These are phyloP conservation scores for Mamestra brassicae DNA, from an alignment of 2,888 invertebrate genomes.

Conservation along the genomic window DNA sequence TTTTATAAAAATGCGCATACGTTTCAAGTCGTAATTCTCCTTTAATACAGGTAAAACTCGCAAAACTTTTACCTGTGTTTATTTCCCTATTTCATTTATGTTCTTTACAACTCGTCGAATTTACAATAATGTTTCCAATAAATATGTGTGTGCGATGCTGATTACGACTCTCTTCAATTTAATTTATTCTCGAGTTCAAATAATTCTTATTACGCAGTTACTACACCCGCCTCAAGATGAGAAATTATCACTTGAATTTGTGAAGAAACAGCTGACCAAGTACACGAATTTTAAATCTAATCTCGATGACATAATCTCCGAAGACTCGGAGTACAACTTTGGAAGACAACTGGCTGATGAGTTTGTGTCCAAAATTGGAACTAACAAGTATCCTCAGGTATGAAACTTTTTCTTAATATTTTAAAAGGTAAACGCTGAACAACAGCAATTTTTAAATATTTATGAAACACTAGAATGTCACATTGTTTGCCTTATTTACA, in stretches of 20 bases:
- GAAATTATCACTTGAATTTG: slow-evolving; percentile 91
- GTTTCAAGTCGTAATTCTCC: background rate
- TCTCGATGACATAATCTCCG: slow-evolving; percentile 95
- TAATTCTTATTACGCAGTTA: slow-evolving; percentile 71
- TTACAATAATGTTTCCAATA: no score
- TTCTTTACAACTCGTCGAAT: no score
- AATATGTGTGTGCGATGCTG: background rate
- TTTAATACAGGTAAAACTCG: background rate
- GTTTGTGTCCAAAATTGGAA: slow-evolving; percentile 95
- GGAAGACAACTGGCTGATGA: slow-evolving; percentile 95
- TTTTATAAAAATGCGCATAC: background rate
- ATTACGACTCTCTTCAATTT: background rate
- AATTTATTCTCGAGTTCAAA: background rate
- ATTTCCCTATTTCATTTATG: no score
- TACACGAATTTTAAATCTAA: slow-evolving; percentile 87
- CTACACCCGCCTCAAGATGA: slow-evolving; percentile 78
- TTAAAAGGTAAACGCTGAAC: background rate
- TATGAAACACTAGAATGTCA: no score
- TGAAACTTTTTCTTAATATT: slow-evolving; percentile 11
- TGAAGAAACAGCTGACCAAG: slow-evolving; percentile 93
- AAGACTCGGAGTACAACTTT: slow-evolving; percentile 97
- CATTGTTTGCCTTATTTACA: no score
- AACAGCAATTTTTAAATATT: background rate
- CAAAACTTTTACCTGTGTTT: no score
- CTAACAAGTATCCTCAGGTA: slow-evolving; percentile 93